Base-by-base conservation (phyloP, 64 coral and sea anemone species). In the Orbicella faveolata region DNA sequence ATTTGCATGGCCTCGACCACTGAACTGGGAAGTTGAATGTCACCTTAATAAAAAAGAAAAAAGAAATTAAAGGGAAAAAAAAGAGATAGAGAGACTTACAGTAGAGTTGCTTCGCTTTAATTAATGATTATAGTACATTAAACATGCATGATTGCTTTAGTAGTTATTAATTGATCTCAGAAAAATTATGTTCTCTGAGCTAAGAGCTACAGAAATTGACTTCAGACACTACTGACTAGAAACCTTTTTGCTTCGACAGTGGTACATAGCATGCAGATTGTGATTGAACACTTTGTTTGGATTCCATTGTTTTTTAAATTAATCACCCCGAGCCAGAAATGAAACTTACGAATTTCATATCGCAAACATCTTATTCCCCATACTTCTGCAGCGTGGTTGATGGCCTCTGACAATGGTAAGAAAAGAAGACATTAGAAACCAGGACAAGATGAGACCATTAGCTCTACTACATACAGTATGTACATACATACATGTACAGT, bases 1-100 rank as follows among this genome's bases (percentile, higher is more conserved):
- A 99, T 99, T 87, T 99, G 97, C 97, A 99, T 99, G 14, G 97
- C 97, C 75, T 99, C 97, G 23, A 96, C 94, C 17, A 99, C 97
- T 66, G 94, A 89, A 35, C 87, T 91, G 34, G 97, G 97, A 64
- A 96, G 87, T 11, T 95, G 89, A 89, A 96, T 99, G 75, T 96
- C 97, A 52, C 92, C 92, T 98, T 5, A 48, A 48, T 48, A 57
- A 15, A 66, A 23, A 59, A 57, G 61, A 61, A 78, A 35, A n/a
- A 57, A 59, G 1, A 25, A 30, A 19, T 30, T 30, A 30, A 19
- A 20, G 10, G 67, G 4, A 57, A 59, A 37, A 54, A 59, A 51
- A 77, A 76, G 15, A 39, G 63, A 39, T 21, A 48, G 44, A 48
- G 44, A 48, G 44, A 48, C 44, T 48, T 48, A 5, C 44, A 48